Conservation (phyloP, 2,113 vertebrate genomes). For the Charadrius vociferus region DNA sequence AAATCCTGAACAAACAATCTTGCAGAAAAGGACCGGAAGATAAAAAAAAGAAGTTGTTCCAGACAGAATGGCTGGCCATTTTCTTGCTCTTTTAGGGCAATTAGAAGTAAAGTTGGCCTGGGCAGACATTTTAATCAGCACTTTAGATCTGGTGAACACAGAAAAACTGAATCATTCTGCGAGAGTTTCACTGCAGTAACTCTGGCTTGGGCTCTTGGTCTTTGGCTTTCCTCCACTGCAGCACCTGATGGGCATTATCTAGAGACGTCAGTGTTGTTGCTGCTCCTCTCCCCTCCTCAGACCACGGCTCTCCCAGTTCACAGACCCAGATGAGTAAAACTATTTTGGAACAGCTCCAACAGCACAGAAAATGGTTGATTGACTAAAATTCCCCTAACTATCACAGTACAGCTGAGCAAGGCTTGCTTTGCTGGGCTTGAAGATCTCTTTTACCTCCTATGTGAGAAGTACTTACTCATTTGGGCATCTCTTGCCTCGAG, state of each 20-base stretch:
- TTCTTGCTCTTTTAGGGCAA: neutral
- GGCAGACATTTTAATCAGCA: neutral
- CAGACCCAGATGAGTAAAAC: neutral
- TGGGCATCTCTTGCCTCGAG: neutral
- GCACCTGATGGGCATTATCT: neutral
- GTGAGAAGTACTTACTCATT: neutral
- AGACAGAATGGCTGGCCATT: neutral
- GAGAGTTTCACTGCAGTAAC: neutral
- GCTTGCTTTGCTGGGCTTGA: neutral
- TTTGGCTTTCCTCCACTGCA: neutral
- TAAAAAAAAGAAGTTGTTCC: neutral
- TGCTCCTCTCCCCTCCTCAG: neutral
- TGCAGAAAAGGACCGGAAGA: neutral
- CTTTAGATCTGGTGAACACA: neutral
- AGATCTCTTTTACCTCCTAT: neutral
- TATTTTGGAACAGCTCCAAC: neutral
- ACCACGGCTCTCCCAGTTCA: neutral
- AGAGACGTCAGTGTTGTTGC: neutral
- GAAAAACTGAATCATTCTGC: neutral
- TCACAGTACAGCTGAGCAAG: neutral
- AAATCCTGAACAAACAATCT: neutral
- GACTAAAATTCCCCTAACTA: neutral
- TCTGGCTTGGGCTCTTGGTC: neutral
- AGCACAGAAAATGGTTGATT: neutral
- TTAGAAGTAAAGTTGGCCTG: neutral